Base-by-base conservation (phyloP, 2,888 invertebrate genomes). In the Tortrix viridana region DNA sequence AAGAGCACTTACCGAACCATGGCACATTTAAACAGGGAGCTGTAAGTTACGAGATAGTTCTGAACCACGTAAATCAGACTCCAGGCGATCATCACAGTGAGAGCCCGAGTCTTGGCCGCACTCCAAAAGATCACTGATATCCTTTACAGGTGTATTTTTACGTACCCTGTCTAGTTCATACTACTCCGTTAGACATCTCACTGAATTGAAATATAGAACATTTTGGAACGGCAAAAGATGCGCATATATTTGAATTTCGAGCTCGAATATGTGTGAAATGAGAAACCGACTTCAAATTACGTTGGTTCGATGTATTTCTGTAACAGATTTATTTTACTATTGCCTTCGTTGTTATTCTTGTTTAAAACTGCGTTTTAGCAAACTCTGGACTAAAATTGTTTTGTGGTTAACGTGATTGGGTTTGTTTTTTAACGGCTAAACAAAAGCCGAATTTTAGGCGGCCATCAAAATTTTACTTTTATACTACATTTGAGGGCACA, bases 381-480 rank as follows among this genome's bases (percentile, higher is more conserved):
- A 32, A 12, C 32, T 9, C 16, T 41, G n/a, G 41, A 6, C 2
- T 41, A 14, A n/a, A n/a, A n/a, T 22, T 22, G 16, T 48, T 48
- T 48, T 48, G 3, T 32, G 19, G 3, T 44, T 19, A 44, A 19
- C 4, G 52, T 46, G 52, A 44, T 18, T 41, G 18, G 22, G 53
- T 57, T 49, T 48, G 16, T 52, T 60, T 65, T 67, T 69, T 70
- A 68, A 69, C 66, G 69, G 70, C 61, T 65, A 54, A 67, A 67
- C 68, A 68, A 66, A 73, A 68, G 68, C 65, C 59, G 67, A 70
- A 68, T 72, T 68, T 67, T 70, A 67, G 65, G 57, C 61, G 61
- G 67, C 70, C 67, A 72, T 72, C 69, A 72, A 73, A 73, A 73
- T 69, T 70, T 66, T 59, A 63, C 67, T 66, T 68, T 66, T 68